Evolutionary conservation across 2,888 invertebrate genomes (phyloP), one percentile per base, ranked within the genome.

Genomic region (Panorpa germanica): DNA sequence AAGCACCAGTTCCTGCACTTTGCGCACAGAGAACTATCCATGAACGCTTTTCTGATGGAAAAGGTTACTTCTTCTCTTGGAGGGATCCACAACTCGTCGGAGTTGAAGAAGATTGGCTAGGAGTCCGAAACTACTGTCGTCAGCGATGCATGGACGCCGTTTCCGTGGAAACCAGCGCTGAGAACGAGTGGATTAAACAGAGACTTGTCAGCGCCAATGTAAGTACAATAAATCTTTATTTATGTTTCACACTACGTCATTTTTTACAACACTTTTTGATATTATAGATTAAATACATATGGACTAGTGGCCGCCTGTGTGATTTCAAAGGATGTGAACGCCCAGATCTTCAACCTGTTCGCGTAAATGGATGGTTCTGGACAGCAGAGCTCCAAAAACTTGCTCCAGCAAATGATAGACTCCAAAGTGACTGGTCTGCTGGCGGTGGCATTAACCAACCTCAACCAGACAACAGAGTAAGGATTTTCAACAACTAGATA

Each of bases 281-380:
- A 15, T 49, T 50, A 15, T 53, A 80, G 67, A 70, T 80, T 18
- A 81, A 81, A 57, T 86, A 85, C 56, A 85, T 85, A 47, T 86
- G 86, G 86, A 85, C 86, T 14, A 81, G 81, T 29, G 86, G 86
- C 34, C 75, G 86, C 38, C 59, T 82, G 28, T 86, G 86, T 47
- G 85, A 86, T 55, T 86, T 86, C 62, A 77, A 80, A 52, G 85
- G 85, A 35, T 86, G 86, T 49, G 80, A 82, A 45, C 70, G 86
- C 32, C 67, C 77, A 17, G 86, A 86, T 50, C 60, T 86, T 40
- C 73, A 81, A 41, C 86, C 86, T 19, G 63, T 73, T 37, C 65
- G 68, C 32, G 53, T 83, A 38, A 82, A 85, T 47, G 86, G 86
- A 21, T 86, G 86, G 86, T 86, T 86, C 65, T 86, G 85, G 85